Base-by-base conservation (phyloP, 2,888 invertebrate species). In the Neoitamus cyanurus region DNA sequence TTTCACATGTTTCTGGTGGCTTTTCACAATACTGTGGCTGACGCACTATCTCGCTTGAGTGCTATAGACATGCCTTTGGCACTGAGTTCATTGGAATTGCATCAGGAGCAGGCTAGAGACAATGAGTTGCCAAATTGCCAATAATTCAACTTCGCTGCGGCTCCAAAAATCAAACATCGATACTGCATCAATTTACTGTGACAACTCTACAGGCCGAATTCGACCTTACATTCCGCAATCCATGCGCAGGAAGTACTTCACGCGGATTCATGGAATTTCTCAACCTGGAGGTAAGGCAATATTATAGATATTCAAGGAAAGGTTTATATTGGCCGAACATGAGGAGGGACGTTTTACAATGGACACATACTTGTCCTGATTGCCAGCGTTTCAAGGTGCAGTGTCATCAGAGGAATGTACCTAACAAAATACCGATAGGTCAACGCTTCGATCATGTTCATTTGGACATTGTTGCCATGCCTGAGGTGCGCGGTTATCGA, bases 311-410 rank as follows among this genome's bases (percentile, higher is more conserved):
- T 77, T 88, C 4, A 28, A 70, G 13, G 9, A 85, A 69, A 85
- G 86, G 0, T 88, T 83, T 46, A 86, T 88, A 2, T 34, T 88
- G 88, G 88, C 87, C 87, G 6, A 15, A 15, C 5, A 83, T 88
- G 15, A 85, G 85, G 3, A 83, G 82, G 31, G 87, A 88, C 84
- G 48, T 78, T 11, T n/a, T 78, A 13, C 7, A 25, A 72, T 78
- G 28, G 77, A 15, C 46, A 25, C 15, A 31, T 0, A 11, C 13
- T 9, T 85, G 84, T 77, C 77, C 83, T 3, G 68, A 36, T 1
- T 85, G 84, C 36, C 84, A 85, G 20, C 68, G 42, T 20, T 28
- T 82, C 3, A 84, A 84, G 78, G 30, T 83, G 7, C n/a, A 75
- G 15, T 34, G 83, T 9, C 31, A 73, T 34, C 73, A 78, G 9